Evolutionary conservation across 2,797 vertebrate genomes (phyloP).

Genomic region (Micrastur ruficollis): DNA sequence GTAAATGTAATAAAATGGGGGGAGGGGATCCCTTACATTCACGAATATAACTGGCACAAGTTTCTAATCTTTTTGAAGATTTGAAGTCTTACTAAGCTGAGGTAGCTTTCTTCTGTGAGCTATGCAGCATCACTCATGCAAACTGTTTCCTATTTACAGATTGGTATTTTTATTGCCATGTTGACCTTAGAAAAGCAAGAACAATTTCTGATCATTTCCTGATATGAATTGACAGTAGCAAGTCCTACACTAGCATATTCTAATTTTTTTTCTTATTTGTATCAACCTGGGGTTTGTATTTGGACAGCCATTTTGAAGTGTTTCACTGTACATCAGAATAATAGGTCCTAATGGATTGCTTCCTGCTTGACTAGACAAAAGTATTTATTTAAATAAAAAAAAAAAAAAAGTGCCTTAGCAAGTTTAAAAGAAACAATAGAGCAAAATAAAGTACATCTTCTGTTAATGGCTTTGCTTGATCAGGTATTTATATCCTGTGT

Average conservation of each 20-base stretch:
- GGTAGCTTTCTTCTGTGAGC: slow-evolving; percentile 7
- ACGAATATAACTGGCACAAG: not conserved
- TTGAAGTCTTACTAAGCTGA: not conserved
- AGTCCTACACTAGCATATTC: not conserved
- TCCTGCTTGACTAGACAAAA: slow-evolving; percentile 29
- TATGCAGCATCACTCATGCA: not conserved
- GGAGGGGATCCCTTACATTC: not conserved
- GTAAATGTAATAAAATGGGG: not conserved
- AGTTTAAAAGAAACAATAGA: slow-evolving; percentile 3
- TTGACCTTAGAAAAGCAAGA: slow-evolving; percentile 34
- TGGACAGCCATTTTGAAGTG: slow-evolving; percentile 58
- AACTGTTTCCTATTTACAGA: slow-evolving; percentile 8
- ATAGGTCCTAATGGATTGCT: slow-evolving; percentile 44
- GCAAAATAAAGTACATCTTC: not conserved
- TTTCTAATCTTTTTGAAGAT: not conserved
- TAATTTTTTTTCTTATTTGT: slow-evolving; percentile 11
- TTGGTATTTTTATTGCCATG: slow-evolving; percentile 5
- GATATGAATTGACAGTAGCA: slow-evolving; percentile 22
- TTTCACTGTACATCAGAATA: slow-evolving; percentile 38
- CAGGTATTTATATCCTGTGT: slow-evolving; percentile 39
- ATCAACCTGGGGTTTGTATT: slow-evolving; percentile 39
- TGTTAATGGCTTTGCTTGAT: slow-evolving; percentile 8
- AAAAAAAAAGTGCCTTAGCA: not conserved
- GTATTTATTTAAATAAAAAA: not conserved
- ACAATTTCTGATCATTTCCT: slow-evolving; percentile 22